phyloP scores from a whole-genome alignment of 1,140 invertebrate species.

The Helicoverpa zea region DNA sequence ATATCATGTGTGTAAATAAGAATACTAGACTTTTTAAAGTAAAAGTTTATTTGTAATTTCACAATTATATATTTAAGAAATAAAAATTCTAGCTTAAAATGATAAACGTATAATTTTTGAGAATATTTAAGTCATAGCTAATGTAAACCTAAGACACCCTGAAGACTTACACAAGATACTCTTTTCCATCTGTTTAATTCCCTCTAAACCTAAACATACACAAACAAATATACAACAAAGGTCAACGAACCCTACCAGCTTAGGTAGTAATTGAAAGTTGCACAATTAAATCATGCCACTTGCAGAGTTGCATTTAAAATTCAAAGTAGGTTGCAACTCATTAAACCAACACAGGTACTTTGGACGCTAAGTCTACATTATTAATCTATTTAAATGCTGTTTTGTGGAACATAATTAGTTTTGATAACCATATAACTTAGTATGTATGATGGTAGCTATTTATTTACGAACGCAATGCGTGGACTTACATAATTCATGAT shows the following conservation, averaged over 20 bases:
- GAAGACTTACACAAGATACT: too few relatives aligned
- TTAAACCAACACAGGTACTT: conserved; percentile 18
- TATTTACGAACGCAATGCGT: too few relatives aligned
- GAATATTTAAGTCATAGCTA: too few relatives aligned
- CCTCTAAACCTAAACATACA: too few relatives aligned
- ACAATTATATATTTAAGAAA: too few relatives aligned
- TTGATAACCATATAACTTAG: not conserved
- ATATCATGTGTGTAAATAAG: not conserved
- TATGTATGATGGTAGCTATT: too few relatives aligned
- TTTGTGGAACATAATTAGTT: conserved; percentile 11
- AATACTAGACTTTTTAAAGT: not conserved
- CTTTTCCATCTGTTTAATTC: too few relatives aligned
- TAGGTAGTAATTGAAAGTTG: not conserved
- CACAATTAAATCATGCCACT: conserved; percentile 12
- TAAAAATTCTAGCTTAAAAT: too few relatives aligned
- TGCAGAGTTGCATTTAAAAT: conserved; percentile 18
- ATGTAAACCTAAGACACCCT: too few relatives aligned
- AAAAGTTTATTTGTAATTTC: too few relatives aligned
- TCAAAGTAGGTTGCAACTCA: conserved; percentile 29
- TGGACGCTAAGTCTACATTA: conserved; percentile 12
- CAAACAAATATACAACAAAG: not conserved
- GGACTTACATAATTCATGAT: too few relatives aligned
- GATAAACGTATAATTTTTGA: too few relatives aligned
- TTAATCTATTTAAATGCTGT: conserved; percentile 19
- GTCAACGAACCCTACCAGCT: not conserved